Evolutionary conservation across 1,140 invertebrate genomes (phyloP).

Genomic region (Drosophila lini): DNA sequence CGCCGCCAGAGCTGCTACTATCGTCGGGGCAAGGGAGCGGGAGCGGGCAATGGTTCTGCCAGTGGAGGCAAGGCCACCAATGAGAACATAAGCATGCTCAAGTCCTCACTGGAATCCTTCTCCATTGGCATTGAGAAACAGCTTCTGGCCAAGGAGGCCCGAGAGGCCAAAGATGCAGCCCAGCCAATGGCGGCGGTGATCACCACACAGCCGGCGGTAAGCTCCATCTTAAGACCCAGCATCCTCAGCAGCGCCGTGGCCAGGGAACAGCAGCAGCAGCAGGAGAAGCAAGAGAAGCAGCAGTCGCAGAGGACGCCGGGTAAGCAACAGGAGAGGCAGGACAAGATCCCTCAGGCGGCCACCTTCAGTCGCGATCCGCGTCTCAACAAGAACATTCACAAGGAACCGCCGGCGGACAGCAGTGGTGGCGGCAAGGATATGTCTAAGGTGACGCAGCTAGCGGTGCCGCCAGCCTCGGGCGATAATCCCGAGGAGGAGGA

Average conservation of each 20-base stretch:
- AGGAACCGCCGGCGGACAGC: conserved; percentile 33
- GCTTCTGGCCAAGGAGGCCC: conserved; percentile 61
- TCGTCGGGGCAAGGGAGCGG: conserved; percentile 47
- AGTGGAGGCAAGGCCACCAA: conserved; percentile 30
- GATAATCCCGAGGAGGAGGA: conserved; percentile 73
- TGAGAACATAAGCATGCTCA: conserved; percentile 71
- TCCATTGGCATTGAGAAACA: conserved; percentile 81
- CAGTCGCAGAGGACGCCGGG: neutral
- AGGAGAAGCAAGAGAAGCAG: conserved; percentile 7
- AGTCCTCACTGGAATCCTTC: conserved; percentile 77
- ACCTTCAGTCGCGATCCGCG: conserved; percentile 79
- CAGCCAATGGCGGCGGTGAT: conserved; percentile 4
- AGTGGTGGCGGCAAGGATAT: neutral
- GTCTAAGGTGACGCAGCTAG: neutral
- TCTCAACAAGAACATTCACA: conserved; percentile 81
- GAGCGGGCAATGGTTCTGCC: neutral
- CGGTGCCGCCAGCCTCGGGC: neutral
- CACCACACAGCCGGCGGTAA: neutral
- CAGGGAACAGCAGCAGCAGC: conserved; percentile 30
- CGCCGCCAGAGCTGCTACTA: conserved; percentile 72
- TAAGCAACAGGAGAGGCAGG: conserved; percentile 18
- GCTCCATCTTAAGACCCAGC: conserved; percentile 58
- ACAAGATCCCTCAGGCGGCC: conserved; percentile 13
- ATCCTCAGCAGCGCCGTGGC: conserved; percentile 54
- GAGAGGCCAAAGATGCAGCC: conserved; percentile 51